Evolutionary conservation across 2,113 vertebrate species (phyloP).

Genomic region (Chaenogobius annularis): DNA sequence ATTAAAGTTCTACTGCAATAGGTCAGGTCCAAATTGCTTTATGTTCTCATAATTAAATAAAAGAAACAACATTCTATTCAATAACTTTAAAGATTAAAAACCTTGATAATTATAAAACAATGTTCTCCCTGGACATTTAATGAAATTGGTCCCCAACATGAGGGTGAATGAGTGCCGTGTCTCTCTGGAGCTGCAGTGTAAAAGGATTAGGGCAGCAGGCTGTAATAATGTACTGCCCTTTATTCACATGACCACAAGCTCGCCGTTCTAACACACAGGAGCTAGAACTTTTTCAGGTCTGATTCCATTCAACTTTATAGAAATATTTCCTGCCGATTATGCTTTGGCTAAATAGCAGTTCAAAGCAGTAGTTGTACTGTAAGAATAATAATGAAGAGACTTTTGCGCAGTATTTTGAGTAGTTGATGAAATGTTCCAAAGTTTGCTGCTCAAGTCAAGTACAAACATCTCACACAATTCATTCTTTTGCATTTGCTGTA

Average conservation of each 20-base stretch:
- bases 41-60: background rate
- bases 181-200: constrained; percentile 56
- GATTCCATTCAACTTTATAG: constrained; percentile 46
- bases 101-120: no score
- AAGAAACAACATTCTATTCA: background rate
- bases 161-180: constrained; percentile 59
- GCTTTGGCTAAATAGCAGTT: constrained; percentile 3
- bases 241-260: constrained; percentile 72
- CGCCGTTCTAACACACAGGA: constrained; percentile 39
- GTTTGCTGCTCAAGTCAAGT: no score
- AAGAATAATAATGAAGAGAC: background rate
- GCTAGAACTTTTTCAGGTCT: constrained; percentile 19
- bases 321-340: constrained; percentile 43
- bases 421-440: background rate
- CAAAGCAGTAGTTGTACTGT: background rate
- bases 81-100: no score
- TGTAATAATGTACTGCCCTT: constrained; percentile 69
- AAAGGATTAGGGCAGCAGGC: constrained; percentile 75
- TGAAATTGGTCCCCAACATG: constrained; percentile 35
- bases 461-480: no score
- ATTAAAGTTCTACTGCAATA: no score
- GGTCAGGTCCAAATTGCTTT: no score
- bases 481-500: no score
- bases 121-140: constrained; percentile 7
- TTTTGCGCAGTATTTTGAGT: background rate